phyloP scores from a whole-genome alignment of 2,113 vertebrate species.

The Henicopernis longicauda region DNA sequence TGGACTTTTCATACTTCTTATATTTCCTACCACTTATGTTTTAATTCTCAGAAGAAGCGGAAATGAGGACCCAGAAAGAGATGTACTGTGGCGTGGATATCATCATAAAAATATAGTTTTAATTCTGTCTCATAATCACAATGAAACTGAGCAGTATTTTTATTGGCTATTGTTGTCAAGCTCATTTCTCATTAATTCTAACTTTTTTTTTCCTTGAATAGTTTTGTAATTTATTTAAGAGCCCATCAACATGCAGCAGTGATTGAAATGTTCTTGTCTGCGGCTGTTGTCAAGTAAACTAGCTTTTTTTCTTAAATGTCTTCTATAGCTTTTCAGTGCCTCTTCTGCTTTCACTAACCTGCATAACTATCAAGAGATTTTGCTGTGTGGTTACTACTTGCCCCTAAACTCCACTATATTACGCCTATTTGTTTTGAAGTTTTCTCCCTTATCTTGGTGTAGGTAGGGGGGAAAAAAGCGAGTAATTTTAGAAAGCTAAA shows the following conservation, averaged over 20 bases:
- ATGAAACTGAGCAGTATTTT: background rate
- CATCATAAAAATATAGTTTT: background rate
- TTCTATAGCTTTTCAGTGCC: background rate
- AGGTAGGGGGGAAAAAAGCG: rapidly evolving
- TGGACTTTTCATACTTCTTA: background rate
- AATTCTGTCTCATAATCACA: background rate
- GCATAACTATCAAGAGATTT: background rate
- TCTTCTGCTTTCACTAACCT: background rate
- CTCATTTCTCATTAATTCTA: background rate
- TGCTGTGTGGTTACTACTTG: background rate
- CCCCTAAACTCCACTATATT: background rate
- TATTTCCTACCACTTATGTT: background rate
- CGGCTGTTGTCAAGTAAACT: background rate
- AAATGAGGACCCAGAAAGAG: background rate
- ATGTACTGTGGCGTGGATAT: background rate
- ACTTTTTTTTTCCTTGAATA: background rate
- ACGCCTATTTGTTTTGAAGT: background rate
- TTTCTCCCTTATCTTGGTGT: background rate
- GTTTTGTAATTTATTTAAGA: background rate
- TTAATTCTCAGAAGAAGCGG: background rate
- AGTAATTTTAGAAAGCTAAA: background rate
- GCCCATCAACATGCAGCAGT: background rate
- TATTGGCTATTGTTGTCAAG: background rate
- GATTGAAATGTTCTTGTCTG: background rate
- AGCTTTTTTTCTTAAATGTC: background rate